Percentiles rank a stretch among this genome's conserved stretches.
Evolutionary conservation across 2,113 vertebrate species (phyloP).

Genomic region (Laterallus jamaicensis): DNA sequence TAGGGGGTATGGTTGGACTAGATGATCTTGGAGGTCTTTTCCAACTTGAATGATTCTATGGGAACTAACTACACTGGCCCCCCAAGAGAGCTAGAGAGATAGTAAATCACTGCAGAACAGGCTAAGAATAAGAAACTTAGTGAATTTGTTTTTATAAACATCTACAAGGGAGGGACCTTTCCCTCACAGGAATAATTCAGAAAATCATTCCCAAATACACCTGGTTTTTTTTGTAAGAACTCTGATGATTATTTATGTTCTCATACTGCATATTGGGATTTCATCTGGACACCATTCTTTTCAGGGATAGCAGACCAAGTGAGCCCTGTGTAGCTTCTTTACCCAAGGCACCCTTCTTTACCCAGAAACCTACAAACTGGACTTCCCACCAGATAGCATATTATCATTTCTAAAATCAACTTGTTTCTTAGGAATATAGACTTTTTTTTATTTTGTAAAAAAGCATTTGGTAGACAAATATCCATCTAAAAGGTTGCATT

Average conservation of each 20-base stretch:
- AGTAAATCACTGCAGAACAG: neutral
- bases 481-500: neutral
- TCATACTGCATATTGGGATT: fast-evolving
- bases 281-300: neutral
- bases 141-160: neutral
- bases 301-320: neutral
- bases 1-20: too few relatives aligned
- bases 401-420: neutral
- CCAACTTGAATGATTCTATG: too few relatives aligned
- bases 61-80: neutral
- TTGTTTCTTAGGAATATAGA: neutral
- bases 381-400: neutral
- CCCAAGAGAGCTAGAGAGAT: neutral
- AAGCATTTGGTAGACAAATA: neutral
- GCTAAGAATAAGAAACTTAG: neutral
- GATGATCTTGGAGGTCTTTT: too few relatives aligned
- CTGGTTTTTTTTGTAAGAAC: neutral
- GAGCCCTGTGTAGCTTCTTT: neutral
- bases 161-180: neutral
- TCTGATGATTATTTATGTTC: neutral
- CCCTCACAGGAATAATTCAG: neutral
- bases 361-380: neutral
- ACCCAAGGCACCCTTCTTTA: neutral
- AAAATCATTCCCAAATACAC: neutral
- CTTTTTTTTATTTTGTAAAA: neutral